A percentile compares a stretch with the other conserved stretches of the same genome.
Conservation (phyloP, 2,113 vertebrate genomes). For the Gyps fulvus region DNA sequence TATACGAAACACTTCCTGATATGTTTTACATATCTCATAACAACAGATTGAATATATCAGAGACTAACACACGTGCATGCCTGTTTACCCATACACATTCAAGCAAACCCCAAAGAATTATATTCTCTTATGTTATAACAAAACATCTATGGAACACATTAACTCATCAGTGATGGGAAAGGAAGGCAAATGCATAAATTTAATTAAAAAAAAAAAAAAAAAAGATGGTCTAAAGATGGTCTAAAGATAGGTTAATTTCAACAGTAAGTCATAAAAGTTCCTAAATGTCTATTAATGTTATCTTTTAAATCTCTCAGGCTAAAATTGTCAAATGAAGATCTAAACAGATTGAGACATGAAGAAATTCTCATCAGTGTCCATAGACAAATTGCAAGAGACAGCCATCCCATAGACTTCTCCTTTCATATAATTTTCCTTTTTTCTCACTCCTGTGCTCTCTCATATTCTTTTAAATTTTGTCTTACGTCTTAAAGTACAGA, state of each 20-base stretch:
- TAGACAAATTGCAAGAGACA: not conserved
- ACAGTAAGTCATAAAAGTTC: not conserved
- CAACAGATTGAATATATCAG: not conserved
- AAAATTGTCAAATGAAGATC: not conserved
- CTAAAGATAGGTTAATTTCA: not conserved
- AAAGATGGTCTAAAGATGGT: not conserved
- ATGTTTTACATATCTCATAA: not conserved
- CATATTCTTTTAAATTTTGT: not conserved
- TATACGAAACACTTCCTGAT: not conserved
- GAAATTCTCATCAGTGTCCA: not conserved
- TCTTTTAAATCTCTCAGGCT: not conserved
- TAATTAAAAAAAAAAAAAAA: not conserved
- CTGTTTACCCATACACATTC: not conserved
- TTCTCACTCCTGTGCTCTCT: not conserved
- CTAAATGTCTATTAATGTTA: not conserved
- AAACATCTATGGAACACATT: not conserved
- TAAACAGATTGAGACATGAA: not conserved
- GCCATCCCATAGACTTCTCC: not conserved
- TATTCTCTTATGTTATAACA: not conserved
- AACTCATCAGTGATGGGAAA: not conserved
- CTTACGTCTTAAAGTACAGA: not conserved
- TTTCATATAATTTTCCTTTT: not conserved
- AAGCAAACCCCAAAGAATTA: not conserved
- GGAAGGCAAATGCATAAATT: too few species aligned
- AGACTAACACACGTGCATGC: not conserved